Evolutionary conservation across 2,888 invertebrate genomes (phyloP).

Genomic region (Pseudolycoriella hygida): DNA sequence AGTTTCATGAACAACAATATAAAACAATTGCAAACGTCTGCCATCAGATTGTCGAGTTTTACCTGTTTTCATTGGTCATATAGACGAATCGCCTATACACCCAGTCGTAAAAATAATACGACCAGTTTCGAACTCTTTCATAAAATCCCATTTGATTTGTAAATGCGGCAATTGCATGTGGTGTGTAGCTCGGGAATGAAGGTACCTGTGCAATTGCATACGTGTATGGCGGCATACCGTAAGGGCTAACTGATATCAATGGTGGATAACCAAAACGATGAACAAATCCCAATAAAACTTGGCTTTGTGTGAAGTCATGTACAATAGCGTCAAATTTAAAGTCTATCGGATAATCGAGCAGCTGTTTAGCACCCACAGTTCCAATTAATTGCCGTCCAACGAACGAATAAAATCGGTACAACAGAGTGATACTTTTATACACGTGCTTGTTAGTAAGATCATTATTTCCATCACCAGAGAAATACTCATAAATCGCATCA

Average conservation of each 20-base stretch:
- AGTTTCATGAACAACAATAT: too few species aligned
- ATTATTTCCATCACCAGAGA: slow-evolving; percentile 2
- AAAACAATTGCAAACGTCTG: too few species aligned
- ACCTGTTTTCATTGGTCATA: slow-evolving; percentile 7
- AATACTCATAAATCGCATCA: slow-evolving; percentile 6
- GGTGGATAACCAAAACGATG: slow-evolving; percentile 12
- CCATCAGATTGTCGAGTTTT: too few species aligned
- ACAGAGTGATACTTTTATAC: slow-evolving; percentile 5
- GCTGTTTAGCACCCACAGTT: slow-evolving; percentile 16
- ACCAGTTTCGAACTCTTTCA: slow-evolving; percentile 4
- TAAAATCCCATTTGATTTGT: slow-evolving; percentile 3
- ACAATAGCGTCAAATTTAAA: slow-evolving; percentile 12
- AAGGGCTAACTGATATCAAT: slow-evolving; percentile 9
- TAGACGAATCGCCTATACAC: slow-evolving; percentile 3
- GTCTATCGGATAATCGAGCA: slow-evolving; percentile 11
- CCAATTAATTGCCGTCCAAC: slow-evolving; percentile 12
- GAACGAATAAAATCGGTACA: slow-evolving; percentile 7
- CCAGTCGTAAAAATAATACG: slow-evolving; percentile 5
- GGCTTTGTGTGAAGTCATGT: slow-evolving; percentile 12
- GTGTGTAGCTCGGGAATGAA: slow-evolving; percentile 6
- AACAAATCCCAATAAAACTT: slow-evolving; percentile 12
- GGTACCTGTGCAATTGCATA: slow-evolving; percentile 2
- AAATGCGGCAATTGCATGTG: slow-evolving; percentile 3
- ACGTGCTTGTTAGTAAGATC: slow-evolving; percentile 1
- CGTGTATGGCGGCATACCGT: slow-evolving; percentile 1